phyloP scores from a whole-genome alignment of 1,140 invertebrate genomes.

The Philotrypesis tridentata region DNA sequence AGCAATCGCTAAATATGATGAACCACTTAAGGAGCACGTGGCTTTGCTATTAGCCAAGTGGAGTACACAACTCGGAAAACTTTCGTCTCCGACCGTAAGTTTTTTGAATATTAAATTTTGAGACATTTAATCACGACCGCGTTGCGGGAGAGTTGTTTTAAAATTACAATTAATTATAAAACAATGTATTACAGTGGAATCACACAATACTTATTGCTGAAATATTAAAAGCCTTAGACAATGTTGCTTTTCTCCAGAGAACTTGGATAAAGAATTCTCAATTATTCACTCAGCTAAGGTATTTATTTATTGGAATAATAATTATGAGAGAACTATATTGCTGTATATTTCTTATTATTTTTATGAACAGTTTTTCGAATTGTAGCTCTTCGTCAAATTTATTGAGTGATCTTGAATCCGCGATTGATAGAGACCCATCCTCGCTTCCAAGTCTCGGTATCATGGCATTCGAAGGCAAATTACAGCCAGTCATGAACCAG shows the following conservation, averaged over 20 bases:
- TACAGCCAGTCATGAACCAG: slow-evolving; percentile 62
- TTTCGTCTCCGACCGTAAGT: slow-evolving; percentile 62
- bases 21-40: slow-evolving; percentile 55
- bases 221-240: slow-evolving; percentile 56
- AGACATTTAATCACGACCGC: too few species aligned
- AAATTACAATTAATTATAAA: not conserved
- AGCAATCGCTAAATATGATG: slow-evolving; percentile 56
- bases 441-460: slow-evolving; percentile 64
- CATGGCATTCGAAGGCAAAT: slow-evolving; percentile 61
- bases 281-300: slow-evolving; percentile 63
- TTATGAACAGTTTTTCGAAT: not conserved
- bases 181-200: slow-evolving; percentile 59
- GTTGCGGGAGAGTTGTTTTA: too few species aligned
- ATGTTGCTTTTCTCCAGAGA: slow-evolving; percentile 55
- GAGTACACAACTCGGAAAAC: slow-evolving; percentile 63
- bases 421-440: slow-evolving; percentile 60
- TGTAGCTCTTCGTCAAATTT: slow-evolving; percentile 67
- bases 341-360: not conserved
- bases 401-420: slow-evolving; percentile 52
- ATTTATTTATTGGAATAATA: slow-evolving; percentile 46
- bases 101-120: not conserved
- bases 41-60: slow-evolving; percentile 63
- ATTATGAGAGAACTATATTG: not conserved
- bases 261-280: slow-evolving; percentile 58
- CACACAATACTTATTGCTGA: slow-evolving; percentile 63